Conservation (phyloP, 2,113 vertebrate species). For the Nothocercus julius region DNA sequence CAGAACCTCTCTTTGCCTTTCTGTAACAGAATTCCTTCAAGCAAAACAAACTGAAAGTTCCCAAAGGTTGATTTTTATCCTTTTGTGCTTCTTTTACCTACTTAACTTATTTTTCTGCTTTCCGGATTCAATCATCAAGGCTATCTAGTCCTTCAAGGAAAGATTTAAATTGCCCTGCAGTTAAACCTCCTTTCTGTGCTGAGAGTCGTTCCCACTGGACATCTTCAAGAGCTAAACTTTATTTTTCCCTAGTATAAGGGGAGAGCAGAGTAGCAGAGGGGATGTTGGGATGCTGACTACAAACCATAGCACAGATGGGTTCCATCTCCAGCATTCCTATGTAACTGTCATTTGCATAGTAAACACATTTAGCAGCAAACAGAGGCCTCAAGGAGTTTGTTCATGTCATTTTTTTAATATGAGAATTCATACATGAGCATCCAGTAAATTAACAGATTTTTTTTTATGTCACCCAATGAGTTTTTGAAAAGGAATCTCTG, state of each 20-base stretch:
- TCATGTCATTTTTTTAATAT: not conserved
- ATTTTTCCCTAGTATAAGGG: not conserved
- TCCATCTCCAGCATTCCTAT: not conserved
- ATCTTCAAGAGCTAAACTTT: not conserved
- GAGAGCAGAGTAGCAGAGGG: not conserved
- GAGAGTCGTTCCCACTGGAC: not conserved
- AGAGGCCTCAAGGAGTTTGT: not conserved
- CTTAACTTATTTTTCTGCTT: slow-evolving; percentile 30
- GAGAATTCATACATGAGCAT: not conserved
- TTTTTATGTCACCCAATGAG: not conserved
- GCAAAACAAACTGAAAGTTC: not conserved
- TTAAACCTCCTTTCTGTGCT: not conserved
- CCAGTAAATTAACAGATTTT: not conserved
- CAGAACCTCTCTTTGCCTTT: not conserved
- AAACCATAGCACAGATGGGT: not conserved
- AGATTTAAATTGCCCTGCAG: not conserved
- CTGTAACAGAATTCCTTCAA: not conserved
- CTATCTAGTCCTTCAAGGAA: not conserved
- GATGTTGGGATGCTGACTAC: not conserved
- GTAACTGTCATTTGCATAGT: not conserved
- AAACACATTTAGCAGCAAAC: not conserved
- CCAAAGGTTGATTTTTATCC: not conserved
- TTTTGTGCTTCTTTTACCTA: not conserved
- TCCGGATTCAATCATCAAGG: not conserved
- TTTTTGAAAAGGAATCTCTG: not conserved